Percentiles rank a stretch among this genome's conserved stretches.
These are phyloP conservation scores for Reticulitermes lucifugus DNA, from an alignment of 2,888 invertebrate genomes.

Conservation along the genomic window DNA sequence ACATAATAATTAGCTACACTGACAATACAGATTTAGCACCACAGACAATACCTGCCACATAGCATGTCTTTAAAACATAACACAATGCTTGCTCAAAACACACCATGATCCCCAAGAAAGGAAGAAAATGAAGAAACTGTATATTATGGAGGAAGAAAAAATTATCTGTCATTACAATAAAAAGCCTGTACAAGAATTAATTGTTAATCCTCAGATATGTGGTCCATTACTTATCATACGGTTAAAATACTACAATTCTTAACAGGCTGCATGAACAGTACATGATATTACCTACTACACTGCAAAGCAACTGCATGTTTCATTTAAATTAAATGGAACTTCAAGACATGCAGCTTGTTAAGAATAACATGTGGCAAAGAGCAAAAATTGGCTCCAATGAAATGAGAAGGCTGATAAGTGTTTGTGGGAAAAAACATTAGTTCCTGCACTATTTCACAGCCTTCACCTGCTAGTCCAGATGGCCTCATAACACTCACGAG, in stretches of 20 bases:
- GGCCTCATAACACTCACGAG: background rate
- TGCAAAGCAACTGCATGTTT: too few species aligned
- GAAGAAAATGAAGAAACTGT: background rate
- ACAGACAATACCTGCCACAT: slow-evolving; percentile 39
- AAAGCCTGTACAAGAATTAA: background rate
- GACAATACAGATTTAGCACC: slow-evolving; percentile 47
- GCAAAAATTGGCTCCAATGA: background rate
- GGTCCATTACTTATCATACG: background rate
- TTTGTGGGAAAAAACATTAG: background rate
- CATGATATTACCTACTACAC: too few species aligned
- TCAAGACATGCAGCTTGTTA: background rate
- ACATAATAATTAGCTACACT: slow-evolving; percentile 41
- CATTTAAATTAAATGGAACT: background rate
- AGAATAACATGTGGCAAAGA: background rate
- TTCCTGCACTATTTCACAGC: too few species aligned
- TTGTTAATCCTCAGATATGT: background rate
- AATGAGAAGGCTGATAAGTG: background rate
- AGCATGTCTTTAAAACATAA: slow-evolving; percentile 32
- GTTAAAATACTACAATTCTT: background rate
- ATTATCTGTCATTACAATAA: slow-evolving; percentile 1
- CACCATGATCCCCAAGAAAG: background rate
- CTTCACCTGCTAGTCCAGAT: background rate
- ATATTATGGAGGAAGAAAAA: background rate
- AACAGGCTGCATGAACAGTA: background rate
- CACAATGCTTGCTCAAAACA: slow-evolving; percentile 39